These are phyloP conservation scores for Hecatera dysodea DNA, from an alignment of 2,888 invertebrate species.

Conservation along the genomic window DNA sequence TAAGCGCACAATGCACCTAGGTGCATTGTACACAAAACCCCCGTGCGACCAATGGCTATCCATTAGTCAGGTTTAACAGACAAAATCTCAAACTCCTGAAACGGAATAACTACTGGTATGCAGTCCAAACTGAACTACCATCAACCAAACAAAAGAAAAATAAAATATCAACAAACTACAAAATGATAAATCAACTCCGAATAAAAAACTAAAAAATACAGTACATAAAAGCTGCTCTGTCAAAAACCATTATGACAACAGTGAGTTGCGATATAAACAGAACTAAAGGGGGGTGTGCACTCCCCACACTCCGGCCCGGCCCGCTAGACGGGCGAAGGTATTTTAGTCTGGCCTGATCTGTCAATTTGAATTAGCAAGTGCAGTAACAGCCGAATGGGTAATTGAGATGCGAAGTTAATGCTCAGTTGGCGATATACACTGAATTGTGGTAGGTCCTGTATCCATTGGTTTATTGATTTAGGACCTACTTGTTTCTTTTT, in stretches of 20 bases:
- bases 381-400: conserved; percentile 78
- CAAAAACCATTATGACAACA: conserved; percentile 84
- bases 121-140: not conserved
- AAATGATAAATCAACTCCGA: conserved; percentile 23
- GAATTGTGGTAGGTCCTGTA: conserved; percentile 76
- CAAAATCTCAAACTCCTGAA: not conserved
- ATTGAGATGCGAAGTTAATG: conserved; percentile 71
- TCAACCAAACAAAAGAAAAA: not conserved
- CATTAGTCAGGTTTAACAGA: too few relatives aligned
- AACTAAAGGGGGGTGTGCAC: conserved; percentile 71
- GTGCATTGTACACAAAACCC: too few relatives aligned
- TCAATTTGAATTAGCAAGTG: conserved; percentile 88
- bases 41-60: too few relatives aligned
- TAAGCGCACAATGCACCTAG: too few relatives aligned
- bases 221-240: conserved; percentile 74
- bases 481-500: not conserved
- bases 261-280: conserved; percentile 71
- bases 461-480: conserved; percentile 28
- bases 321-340: conserved; percentile 81
- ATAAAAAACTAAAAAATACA: conserved; percentile 57
- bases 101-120: not conserved
- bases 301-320: conserved; percentile 67
- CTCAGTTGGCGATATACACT: conserved; percentile 44
- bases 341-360: conserved; percentile 89
- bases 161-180: not conserved